These are phyloP conservation scores for Tympanuchus pallidicinctus DNA, from an alignment of 2,113 vertebrate genomes.

Conservation along the genomic window DNA sequence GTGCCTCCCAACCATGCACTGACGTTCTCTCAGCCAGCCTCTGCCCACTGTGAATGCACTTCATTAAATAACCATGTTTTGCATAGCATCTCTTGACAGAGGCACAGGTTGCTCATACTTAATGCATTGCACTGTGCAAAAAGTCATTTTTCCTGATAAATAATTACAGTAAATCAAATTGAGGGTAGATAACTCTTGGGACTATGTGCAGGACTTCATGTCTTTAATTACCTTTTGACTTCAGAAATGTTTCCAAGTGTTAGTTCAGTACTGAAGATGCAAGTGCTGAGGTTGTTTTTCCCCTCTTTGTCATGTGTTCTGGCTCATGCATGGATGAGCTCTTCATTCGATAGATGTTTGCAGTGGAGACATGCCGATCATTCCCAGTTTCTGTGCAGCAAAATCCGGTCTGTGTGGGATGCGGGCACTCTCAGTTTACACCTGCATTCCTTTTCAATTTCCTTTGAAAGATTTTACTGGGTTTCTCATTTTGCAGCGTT, in stretches of 20 bases:
- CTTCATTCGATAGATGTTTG: rapidly evolving
- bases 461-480: not conserved
- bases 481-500: not conserved
- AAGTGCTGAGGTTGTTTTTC: not conserved
- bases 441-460: not conserved
- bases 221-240: not conserved
- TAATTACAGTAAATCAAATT: not conserved
- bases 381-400: not conserved
- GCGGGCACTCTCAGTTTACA: not conserved
- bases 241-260: not conserved
- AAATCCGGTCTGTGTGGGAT: not conserved
- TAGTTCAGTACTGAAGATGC: not conserved
- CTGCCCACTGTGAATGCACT: rapidly evolving
- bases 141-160: rapidly evolving
- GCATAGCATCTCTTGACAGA: not conserved
- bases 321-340: not conserved
- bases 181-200: not conserved
- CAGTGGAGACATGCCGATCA: not conserved
- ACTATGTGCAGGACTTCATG: not conserved
- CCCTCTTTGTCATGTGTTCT: not conserved
- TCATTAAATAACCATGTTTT: not conserved
- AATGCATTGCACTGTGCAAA: rapidly evolving
- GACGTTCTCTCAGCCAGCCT: not conserved
- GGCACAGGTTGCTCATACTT: not conserved
- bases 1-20: not conserved